Evolutionary conservation across 2,797 vertebrate genomes (phyloP).

Genomic region (Gadopsis marmoratus): DNA sequence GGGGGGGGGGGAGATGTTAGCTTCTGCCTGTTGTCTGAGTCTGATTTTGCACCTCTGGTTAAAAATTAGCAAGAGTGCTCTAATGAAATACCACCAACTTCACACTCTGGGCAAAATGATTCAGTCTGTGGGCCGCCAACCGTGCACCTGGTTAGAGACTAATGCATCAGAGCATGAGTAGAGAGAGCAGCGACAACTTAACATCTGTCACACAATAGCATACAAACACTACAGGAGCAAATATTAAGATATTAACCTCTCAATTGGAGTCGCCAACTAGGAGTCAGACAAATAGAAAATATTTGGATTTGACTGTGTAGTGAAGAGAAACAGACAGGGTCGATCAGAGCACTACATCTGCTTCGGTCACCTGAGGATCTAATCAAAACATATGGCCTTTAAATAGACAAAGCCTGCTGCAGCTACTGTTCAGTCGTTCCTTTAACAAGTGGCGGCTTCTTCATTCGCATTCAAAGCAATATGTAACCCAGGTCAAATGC

Average conservation of each 20-base stretch:
- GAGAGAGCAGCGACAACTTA: slow-evolving; percentile 25
- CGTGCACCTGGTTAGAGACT: slow-evolving; percentile 38
- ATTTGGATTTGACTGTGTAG: not conserved
- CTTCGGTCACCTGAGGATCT: slow-evolving; percentile 21
- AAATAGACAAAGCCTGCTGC: not conserved
- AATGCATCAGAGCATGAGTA: slow-evolving; percentile 36
- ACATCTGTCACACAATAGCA: slow-evolving; percentile 28
- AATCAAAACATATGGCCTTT: slow-evolving; percentile 22
- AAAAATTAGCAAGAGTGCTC: slow-evolving; percentile 71
- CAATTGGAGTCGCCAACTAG: not conserved
- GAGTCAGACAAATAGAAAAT: not conserved
- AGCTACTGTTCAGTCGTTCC: not conserved
- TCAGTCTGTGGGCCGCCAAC: slow-evolving; percentile 47
- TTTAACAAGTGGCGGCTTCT: slow-evolving; percentile 4
- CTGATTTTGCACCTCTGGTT: slow-evolving; percentile 54
- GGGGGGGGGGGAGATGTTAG: not conserved
- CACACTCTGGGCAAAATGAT: slow-evolving; percentile 53
- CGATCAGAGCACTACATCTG: slow-evolving; percentile 8
- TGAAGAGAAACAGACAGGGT: not conserved
- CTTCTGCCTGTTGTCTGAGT: slow-evolving; percentile 28
- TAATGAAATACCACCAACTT: slow-evolving; percentile 67
- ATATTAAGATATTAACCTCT: not conserved
- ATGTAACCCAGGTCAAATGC: not conserved
- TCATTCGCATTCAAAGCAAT: not conserved
- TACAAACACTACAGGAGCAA: not conserved